Conservation (phyloP, 1,140 invertebrate genomes). For the Formica selysi region DNA sequence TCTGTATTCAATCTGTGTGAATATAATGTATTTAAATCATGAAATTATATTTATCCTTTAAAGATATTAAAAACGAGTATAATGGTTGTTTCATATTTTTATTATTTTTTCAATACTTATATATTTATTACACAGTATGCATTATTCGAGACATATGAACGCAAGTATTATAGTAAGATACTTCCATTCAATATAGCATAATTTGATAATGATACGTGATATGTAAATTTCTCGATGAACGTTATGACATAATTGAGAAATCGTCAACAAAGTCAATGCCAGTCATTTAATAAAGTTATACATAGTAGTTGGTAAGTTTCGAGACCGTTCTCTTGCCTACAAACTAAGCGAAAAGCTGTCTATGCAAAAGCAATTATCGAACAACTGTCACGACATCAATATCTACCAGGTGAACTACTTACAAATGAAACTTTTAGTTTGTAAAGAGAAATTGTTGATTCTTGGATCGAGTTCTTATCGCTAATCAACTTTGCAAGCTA, state of each 20-base stretch:
- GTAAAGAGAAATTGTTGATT: constrained; percentile 45
- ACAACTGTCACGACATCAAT: constrained; percentile 65
- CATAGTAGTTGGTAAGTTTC: constrained; percentile 50
- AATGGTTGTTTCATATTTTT: not conserved
- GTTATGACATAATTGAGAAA: not conserved
- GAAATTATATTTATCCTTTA: too few species aligned
- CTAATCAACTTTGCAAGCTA: constrained; percentile 18
- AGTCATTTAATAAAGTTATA: constrained; percentile 49
- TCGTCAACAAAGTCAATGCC: constrained; percentile 45
- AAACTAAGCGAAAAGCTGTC: constrained; percentile 55
- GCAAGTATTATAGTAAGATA: not conserved
- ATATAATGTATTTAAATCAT: not conserved
- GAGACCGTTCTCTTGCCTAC: constrained; percentile 24
- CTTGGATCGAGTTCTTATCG: constrained; percentile 44
- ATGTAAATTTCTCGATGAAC: not conserved
- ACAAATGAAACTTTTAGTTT: constrained; percentile 45
- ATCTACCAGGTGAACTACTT: constrained; percentile 49
- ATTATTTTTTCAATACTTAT: not conserved
- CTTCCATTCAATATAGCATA: not conserved
- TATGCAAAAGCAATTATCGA: constrained; percentile 66
- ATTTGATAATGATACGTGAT: not conserved
- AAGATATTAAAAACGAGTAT: not conserved
- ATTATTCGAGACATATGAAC: not conserved
- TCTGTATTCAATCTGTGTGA: not conserved
- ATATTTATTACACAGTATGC: not conserved